phyloP scores from a whole-genome alignment of 2,888 invertebrate genomes.

The Melieria picta region DNA sequence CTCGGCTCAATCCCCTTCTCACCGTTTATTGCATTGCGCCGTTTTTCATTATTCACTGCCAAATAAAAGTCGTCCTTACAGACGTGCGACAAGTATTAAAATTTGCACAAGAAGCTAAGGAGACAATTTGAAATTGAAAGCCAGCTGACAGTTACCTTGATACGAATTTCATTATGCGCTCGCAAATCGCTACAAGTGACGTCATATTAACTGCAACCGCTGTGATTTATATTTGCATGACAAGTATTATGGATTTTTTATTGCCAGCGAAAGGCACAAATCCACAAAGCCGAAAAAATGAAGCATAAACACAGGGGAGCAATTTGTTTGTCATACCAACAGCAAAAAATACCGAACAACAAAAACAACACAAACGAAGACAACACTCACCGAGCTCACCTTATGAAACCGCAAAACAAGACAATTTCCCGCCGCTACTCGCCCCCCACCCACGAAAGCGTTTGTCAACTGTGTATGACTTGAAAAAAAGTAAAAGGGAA shows the following conservation, averaged over 20 bases:
- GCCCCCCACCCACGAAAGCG: constrained; percentile 4
- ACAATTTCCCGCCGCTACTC: neutral
- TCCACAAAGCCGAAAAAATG: constrained; percentile 29
- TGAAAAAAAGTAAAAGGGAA: constrained; percentile 26
- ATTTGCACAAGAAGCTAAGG: too few relatives aligned
- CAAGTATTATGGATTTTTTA: constrained; percentile 63
- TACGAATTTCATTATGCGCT: constrained; percentile 23
- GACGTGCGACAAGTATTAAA: too few relatives aligned
- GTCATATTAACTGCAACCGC: constrained; percentile 56
- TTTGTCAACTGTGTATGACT: constrained; percentile 39
- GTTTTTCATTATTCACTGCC: too few relatives aligned
- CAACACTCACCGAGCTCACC: constrained; percentile 15
- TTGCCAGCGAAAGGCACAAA: constrained; percentile 39
- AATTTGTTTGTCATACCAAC: constrained; percentile 33
- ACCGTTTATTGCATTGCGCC: too few relatives aligned
- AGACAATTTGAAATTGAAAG: constrained; percentile 17
- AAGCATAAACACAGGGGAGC: constrained; percentile 43
- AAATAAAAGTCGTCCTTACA: too few relatives aligned
- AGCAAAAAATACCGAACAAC: constrained; percentile 12
- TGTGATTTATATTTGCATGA: constrained; percentile 56
- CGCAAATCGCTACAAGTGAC: constrained; percentile 20
- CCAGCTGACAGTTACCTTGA: constrained; percentile 38
- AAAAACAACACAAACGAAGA: constrained; percentile 23
- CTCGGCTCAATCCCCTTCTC: too few relatives aligned
- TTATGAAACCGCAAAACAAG: constrained; percentile 28